Evolutionary conservation across 2,797 vertebrate species (phyloP), one percentile per base, ranked within the genome.

Genomic region (Gallinago solitaria): DNA sequence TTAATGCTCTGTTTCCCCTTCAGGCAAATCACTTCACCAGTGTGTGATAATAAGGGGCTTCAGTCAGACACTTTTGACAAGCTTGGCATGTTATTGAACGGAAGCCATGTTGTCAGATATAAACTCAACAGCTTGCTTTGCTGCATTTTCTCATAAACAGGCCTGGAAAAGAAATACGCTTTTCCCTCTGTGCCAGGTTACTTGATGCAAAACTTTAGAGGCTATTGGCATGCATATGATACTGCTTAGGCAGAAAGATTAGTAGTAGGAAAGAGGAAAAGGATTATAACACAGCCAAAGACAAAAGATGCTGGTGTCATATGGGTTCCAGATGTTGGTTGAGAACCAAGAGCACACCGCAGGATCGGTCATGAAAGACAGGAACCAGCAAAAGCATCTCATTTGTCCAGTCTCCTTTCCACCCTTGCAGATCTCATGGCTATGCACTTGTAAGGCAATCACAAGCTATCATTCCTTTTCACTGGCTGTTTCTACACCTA

Each of bases 1-100:
- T 97, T 97, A 97, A 98, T 95, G 90, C 96, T 96, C 95, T 93
- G 91, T 97, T 97, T 98, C 97, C 91, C 96, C 95, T 97, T 93
- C 93, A 96, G 96, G 89, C 91, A 97, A 98, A 96, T 98, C 87
- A 98, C 98, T 98, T 98, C 94, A 93, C 71, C 61, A 83, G 71
- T 41, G 69, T 91, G 75, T 93, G 91, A 95, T 94, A 97, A 97
- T 96, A 96, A 83, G 97, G 74, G 87, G 53, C 94, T 98, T 98
- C 97, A 98, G 95, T 96, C 95, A 97, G 97, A 98, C 91, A 95
- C 89, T 98, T 98, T 87, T 98, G 98, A 97, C 97, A 98, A 98
- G 98, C 97, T 97, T 96, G 97, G 97, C 97, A 89, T 82, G 89
- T 96, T 96, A 74, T 96, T 98, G 98, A 97, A 95, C 70, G 86